Evolutionary conservation across 2,888 invertebrate genomes (phyloP).

Genomic region (Stratiomys singularior): DNA sequence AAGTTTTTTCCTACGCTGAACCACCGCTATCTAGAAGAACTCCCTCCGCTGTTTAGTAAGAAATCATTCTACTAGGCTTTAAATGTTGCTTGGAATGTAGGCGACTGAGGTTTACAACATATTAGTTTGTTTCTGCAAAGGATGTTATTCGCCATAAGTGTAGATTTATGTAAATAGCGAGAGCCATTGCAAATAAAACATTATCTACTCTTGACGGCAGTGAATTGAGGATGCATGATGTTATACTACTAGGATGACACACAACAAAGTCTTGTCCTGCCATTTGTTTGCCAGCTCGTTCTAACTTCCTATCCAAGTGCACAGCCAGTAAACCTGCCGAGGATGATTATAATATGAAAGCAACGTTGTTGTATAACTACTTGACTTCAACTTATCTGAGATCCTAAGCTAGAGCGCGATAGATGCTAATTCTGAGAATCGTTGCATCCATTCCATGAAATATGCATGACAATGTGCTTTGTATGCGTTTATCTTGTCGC

Average conservation of each 20-base stretch:
- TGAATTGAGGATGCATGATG: background rate
- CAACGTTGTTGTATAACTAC: constrained; percentile 49
- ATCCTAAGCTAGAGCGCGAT: constrained; percentile 42
- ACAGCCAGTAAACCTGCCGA: no score
- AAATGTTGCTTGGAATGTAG: background rate
- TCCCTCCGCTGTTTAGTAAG: no score
- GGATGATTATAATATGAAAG: constrained; percentile 41
- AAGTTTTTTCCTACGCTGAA: no score
- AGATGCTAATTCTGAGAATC: constrained; percentile 44
- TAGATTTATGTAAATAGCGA: constrained; percentile 49
- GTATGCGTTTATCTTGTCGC: constrained; percentile 9
- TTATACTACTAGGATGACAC: background rate
- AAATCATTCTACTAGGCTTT: background rate
- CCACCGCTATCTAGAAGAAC: no score
- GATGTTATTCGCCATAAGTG: constrained; percentile 24
- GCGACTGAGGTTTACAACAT: background rate
- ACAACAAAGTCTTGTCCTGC: background rate
- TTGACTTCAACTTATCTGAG: constrained; percentile 48
- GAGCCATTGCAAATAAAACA: constrained; percentile 49
- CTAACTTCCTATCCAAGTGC: no score
- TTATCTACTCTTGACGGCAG: constrained; percentile 1
- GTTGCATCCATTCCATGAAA: constrained; percentile 43
- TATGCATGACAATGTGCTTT: constrained; percentile 48
- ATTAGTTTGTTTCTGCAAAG: background rate
- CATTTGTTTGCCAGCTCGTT: background rate